These are phyloP conservation scores for Hyalella azteca DNA, from an alignment of 2,888 invertebrate species.

Conservation along the genomic window DNA sequence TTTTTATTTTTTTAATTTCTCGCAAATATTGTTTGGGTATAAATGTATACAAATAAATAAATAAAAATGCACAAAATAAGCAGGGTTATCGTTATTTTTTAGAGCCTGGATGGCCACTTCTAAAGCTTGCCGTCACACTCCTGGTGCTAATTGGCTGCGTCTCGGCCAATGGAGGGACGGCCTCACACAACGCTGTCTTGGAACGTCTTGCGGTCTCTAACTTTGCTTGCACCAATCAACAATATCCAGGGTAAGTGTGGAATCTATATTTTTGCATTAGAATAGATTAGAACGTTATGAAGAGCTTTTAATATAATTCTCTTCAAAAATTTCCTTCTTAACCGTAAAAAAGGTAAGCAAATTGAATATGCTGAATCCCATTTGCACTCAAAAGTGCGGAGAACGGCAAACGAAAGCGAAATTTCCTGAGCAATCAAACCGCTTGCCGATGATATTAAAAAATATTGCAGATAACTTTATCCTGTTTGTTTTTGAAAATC, in stretches of 20 bases:
- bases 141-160: neutral
- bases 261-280: too few relatives aligned
- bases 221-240: neutral
- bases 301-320: too few relatives aligned
- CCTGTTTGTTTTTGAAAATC: too few relatives aligned
- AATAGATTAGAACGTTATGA: too few relatives aligned
- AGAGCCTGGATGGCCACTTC: neutral
- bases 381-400: too few relatives aligned
- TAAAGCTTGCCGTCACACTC: neutral
- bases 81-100: neutral
- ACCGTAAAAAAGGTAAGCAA: too few relatives aligned
- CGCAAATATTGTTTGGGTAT: neutral
- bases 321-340: too few relatives aligned
- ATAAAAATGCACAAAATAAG: neutral
- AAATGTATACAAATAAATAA: neutral
- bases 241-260: constrained; percentile 25
- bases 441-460: too few relatives aligned
- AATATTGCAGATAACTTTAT: too few relatives aligned
- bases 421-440: too few relatives aligned
- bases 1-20: neutral
- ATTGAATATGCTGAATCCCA: too few relatives aligned
- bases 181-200: neutral
- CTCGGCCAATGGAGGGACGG: neutral
- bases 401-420: too few relatives aligned
- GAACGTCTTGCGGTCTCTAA: neutral